phyloP scores from a whole-genome alignment of 1,140 invertebrate species.

The Cydia amplana region DNA sequence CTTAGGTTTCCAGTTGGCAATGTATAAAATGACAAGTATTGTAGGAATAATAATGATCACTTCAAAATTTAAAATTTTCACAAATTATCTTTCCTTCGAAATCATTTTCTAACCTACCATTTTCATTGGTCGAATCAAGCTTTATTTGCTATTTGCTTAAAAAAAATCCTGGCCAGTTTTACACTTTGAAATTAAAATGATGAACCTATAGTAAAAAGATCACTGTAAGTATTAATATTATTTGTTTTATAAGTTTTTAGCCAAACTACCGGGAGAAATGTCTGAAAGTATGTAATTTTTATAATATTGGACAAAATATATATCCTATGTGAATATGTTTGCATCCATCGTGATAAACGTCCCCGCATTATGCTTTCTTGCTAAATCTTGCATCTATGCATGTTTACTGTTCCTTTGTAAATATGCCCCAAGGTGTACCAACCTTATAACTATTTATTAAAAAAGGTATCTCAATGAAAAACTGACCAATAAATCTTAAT shows the following conservation, averaged over 20 bases:
- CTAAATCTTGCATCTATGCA: slow-evolving; percentile 16
- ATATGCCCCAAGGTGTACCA: not conserved
- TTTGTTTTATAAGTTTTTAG: slow-evolving; percentile 25
- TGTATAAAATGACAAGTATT: not conserved
- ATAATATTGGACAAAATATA: slow-evolving; percentile 9
- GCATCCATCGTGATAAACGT: slow-evolving; percentile 17
- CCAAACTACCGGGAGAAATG: not conserved
- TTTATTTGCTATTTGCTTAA: slow-evolving; percentile 6
- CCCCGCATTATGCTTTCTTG: slow-evolving; percentile 11
- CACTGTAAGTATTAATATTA: not conserved
- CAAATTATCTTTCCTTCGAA: not conserved
- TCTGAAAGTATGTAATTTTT: slow-evolving; percentile 4
- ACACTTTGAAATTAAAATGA: not conserved
- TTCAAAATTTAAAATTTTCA: not conserved
- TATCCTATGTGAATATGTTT: slow-evolving; percentile 25
- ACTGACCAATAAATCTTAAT: not conserved
- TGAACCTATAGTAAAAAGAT: not conserved
- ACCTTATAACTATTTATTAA: not conserved
- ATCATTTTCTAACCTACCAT: slow-evolving; percentile 9
- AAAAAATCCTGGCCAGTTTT: not conserved
- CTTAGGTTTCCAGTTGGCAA: not conserved
- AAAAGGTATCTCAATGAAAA: not conserved
- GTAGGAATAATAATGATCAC: not conserved
- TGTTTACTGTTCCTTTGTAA: slow-evolving; percentile 15
- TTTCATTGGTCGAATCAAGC: not conserved